These are phyloP conservation scores for Morelia viridis DNA, from an alignment of 2,797 vertebrate genomes.

Conservation along the genomic window DNA sequence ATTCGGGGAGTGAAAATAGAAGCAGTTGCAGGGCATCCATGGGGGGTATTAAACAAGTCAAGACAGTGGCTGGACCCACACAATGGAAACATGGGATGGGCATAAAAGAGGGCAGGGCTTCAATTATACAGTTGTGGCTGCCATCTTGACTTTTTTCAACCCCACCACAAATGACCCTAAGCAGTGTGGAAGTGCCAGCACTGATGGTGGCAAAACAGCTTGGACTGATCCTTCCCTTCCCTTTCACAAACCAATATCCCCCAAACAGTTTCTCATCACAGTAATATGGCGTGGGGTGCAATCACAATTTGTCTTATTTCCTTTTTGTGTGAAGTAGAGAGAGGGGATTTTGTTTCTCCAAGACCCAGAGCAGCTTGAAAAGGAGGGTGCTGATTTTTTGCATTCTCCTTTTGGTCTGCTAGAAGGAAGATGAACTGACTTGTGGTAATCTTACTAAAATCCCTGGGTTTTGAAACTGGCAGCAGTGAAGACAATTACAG, in stretches of 20 bases:
- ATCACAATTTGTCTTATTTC: neutral
- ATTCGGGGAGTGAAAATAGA: neutral
- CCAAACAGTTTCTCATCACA: neutral
- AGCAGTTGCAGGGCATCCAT: neutral
- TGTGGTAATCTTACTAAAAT: neutral
- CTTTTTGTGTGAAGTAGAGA: neutral
- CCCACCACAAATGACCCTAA: neutral
- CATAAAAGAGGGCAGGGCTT: neutral
- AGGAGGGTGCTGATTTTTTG: neutral
- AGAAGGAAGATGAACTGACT: neutral
- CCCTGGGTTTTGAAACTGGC: neutral
- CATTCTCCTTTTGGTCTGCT: neutral
- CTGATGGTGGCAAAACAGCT: neutral
- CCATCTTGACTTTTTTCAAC: neutral
- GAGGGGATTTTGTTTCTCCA: neutral
- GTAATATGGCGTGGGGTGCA: neutral
- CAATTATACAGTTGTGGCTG: neutral
- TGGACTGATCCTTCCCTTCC: neutral
- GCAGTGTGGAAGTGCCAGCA: neutral
- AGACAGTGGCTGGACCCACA: neutral
- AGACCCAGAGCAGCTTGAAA: neutral
- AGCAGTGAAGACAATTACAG: neutral
- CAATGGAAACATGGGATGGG: neutral
- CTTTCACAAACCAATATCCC: neutral
- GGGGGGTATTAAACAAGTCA: neutral